A percentile compares a stretch with the other conserved stretches of the same genome.
Evolutionary conservation across 2,888 invertebrate species (phyloP).

Genomic region (Drosophila niveifrons): DNA sequence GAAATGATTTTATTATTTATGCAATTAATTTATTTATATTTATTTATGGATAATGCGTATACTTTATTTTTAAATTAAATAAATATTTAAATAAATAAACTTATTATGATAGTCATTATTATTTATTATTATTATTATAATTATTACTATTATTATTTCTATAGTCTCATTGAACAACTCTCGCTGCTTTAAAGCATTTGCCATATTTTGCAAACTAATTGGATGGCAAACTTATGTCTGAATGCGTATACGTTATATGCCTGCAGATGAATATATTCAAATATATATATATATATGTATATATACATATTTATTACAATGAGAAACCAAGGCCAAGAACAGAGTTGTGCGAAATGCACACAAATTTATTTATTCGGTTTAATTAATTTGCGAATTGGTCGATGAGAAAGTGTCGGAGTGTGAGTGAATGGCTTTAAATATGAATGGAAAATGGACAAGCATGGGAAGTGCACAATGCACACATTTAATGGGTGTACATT

Average conservation of each 20-base stretch:
- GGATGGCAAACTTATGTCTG: conserved; percentile 6
- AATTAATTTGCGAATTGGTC: conserved; percentile 37
- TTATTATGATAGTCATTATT: too few species aligned
- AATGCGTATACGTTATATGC: not conserved
- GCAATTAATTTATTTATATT: too few species aligned
- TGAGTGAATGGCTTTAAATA: not conserved
- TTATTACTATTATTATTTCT: not conserved
- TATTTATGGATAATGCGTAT: too few species aligned
- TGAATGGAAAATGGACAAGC: conserved; percentile 3
- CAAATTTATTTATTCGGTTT: conserved; percentile 18
- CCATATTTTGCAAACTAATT: conserved; percentile 23
- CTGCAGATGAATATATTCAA: not conserved
- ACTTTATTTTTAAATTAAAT: too few species aligned
- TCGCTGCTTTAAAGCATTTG: conserved; percentile 6
- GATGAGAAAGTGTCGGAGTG: not conserved
- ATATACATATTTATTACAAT: conserved; percentile 4
- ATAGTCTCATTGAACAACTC: not conserved
- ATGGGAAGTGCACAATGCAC: conserved; percentile 15
- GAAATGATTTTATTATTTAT: too few species aligned
- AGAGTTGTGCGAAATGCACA: not conserved
- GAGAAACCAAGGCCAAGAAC: conserved; percentile 24
- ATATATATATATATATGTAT: not conserved
- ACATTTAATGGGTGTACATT: not conserved
- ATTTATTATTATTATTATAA: not conserved
- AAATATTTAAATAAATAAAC: too few species aligned